Conservation (phyloP, 2,113 vertebrate species). For the Mesitornis unicolor region DNA sequence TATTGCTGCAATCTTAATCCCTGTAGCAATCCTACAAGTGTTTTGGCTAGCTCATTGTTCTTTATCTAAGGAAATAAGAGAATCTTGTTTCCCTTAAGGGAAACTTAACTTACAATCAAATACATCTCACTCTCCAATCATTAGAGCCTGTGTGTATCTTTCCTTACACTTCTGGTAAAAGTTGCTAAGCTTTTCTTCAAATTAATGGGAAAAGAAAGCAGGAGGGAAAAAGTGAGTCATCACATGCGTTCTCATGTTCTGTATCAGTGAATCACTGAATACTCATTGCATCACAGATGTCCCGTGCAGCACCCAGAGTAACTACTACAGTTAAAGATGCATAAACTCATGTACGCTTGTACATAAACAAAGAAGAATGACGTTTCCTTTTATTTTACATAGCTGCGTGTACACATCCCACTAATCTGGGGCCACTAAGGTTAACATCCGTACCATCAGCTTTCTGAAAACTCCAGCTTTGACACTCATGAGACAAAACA, state of each 20-base stretch:
- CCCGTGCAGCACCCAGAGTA: not conserved
- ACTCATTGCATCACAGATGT: slow-evolving; percentile 48
- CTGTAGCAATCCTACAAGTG: not conserved
- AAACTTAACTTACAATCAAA: not conserved
- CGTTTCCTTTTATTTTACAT: not conserved
- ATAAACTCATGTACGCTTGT: not conserved
- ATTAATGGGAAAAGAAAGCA: not conserved
- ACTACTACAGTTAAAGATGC: not conserved
- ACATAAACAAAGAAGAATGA: slow-evolving; percentile 14
- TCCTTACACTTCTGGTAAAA: not conserved
- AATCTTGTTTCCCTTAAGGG: not conserved
- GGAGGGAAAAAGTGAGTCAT: slow-evolving; percentile 44
- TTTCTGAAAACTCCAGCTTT: not conserved
- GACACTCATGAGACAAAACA: not conserved
- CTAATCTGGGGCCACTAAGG: not conserved
- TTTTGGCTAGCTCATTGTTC: not conserved
- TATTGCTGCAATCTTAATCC: not conserved
- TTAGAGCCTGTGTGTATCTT: not conserved
- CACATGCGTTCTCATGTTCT: not conserved
- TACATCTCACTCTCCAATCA: not conserved
- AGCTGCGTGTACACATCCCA: not conserved
- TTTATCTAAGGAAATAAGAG: not conserved
- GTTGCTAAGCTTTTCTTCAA: not conserved
- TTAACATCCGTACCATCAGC: not conserved
- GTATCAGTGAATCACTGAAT: slow-evolving; percentile 37